Base-by-base conservation (phyloP, 2,888 invertebrate species). In the Polydrusus tereticollis region DNA sequence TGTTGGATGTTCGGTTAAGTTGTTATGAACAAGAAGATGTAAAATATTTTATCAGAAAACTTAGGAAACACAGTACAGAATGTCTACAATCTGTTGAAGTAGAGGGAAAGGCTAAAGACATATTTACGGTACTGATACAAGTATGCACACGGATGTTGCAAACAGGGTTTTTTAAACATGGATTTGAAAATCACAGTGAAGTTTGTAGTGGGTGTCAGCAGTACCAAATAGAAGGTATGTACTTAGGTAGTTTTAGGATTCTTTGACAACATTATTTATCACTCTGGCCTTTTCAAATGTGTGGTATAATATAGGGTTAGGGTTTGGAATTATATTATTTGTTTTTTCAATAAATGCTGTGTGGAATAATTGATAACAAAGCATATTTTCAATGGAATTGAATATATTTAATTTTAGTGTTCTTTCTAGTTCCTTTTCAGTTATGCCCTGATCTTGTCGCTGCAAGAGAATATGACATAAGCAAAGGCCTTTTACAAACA, bases 381-480 rank as follows among this genome's bases (percentile, higher is more conserved):
- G n/a, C n/a, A n/a, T n/a, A n/a, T n/a, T n/a, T n/a, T n/a, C n/a
- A n/a, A n/a, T n/a, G n/a, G n/a, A n/a, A 36, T n/a, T 36, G 36
- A n/a, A 1, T 36, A n/a, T n/a, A 33, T 4, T 33, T 10, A 33
- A 5, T 33, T 33, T 33, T 33, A 7, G 10, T 10, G 8, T 23
- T 33, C 14, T 55, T 78, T 78, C 62, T 60, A 78, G 84, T 91
- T 50, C 86, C 88, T 74, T 92, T 91, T 78, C 86, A 85, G 71
- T 82, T 88, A 74, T 89, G 90, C 74, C 84, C 88, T 16, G 81
- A 86, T 36, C 84, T 91, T 73, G 83, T 92, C 60, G 85, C 87
- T 20, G 84, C 82, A 69, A 86, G 90, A 76, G 83, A 87, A 79
- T 87, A 91, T 12, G 85, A 87, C 73, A 74, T 92, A 33, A 80